Base-by-base conservation (phyloP, 2,797 vertebrate genomes). In the Crocodylus rhombifer region DNA sequence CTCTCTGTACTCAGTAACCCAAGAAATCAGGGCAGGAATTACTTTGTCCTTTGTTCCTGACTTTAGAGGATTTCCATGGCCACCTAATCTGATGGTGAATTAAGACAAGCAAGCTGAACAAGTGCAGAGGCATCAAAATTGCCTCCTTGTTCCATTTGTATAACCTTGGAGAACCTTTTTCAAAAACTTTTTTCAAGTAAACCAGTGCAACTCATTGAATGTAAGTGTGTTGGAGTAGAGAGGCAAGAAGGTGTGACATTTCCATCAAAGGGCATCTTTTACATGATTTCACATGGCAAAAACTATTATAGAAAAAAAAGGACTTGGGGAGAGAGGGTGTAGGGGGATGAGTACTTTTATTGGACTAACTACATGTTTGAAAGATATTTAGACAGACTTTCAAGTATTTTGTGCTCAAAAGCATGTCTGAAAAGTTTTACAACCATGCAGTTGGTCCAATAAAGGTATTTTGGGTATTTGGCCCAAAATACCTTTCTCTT, bases 161-260 rank as follows among this genome's bases (percentile, higher is more conserved):
- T 71, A 80, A 36, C 64, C 33, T n/a, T 51, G 30, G 56, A 18
- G 64, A 77, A 78, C 7, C 23, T 0, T 12, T 82, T 3, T 10
- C 61, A 74, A 60, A 18, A 6, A 3, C 26, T 60, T 14, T 16
- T 30, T 67, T 67, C 16, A 67, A 33, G 42, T 51, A 67, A 17
- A 51, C 33, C 13, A 7, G 69, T 71, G 36, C 21, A 14, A 71
- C 14, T 16, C 23, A 1, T 87, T 10, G 67, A 64, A 81, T 64
- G 62, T 21, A 75, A 75, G 28, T 26, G 56, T 62, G 36, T 33
- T 56, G 21, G 76, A 84, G 30, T 63, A 77, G 65, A 79, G 63
- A 86, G 21, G 42, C 42, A 64, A 17, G 0, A 25, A 73, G 26
- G 6, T 55, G 8, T 17, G 16, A 77, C 6, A 3, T 23, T 74